phyloP scores from a whole-genome alignment of 2,797 vertebrate species.

The Tokudaia muenninki region DNA sequence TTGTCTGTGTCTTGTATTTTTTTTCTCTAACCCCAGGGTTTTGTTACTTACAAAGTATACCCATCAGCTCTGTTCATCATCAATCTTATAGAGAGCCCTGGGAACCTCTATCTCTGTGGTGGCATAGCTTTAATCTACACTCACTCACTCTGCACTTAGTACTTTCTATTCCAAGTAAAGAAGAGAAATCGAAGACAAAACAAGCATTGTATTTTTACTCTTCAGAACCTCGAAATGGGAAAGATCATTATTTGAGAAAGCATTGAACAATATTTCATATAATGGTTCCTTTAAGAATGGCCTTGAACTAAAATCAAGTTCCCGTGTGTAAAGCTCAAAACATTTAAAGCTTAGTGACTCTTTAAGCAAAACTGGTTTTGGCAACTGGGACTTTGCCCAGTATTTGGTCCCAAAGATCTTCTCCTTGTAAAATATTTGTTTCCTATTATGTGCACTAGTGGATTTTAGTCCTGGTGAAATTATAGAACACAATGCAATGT shows the following conservation, averaged over 20 bases:
- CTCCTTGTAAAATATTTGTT: neutral
- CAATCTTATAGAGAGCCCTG: neutral
- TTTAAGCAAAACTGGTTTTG: neutral
- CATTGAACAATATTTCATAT: conserved; percentile 14
- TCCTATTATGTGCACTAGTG: neutral
- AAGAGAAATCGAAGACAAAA: neutral
- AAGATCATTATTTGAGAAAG: conserved; percentile 7
- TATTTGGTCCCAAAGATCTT: neutral
- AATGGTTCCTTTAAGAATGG: conserved; percentile 1
- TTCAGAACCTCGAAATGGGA: conserved; percentile 5
- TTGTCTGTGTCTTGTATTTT: neutral
- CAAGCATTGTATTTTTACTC: neutral
- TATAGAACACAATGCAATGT: neutral
- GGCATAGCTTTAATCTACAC: neutral
- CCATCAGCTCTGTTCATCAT: neutral
- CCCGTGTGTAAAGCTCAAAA: conserved; percentile 21
- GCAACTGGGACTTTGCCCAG: neutral
- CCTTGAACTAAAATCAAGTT: conserved; percentile 56
- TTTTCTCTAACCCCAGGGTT: neutral
- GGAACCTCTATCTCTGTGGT: neutral
- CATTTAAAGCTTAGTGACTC: neutral
- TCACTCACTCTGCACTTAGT: neutral
- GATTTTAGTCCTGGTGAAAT: conserved; percentile 34
- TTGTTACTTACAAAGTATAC: neutral
- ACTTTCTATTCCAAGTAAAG: conserved; percentile 26